These are phyloP conservation scores for Gisinianus flammeolus DNA, from an alignment of 2,888 invertebrate genomes.

Conservation along the genomic window DNA sequence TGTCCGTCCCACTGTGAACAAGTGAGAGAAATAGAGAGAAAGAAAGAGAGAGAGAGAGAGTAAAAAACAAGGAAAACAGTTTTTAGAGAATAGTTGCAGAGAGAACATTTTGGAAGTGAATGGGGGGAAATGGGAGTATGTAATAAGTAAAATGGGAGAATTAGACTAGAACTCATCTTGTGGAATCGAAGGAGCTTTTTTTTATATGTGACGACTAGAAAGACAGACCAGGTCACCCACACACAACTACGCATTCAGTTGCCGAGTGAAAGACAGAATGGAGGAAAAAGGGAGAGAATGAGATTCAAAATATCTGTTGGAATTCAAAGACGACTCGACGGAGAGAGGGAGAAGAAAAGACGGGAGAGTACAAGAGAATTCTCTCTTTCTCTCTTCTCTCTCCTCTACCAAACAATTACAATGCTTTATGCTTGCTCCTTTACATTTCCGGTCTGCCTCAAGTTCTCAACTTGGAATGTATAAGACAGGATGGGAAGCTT, in stretches of 20 bases:
- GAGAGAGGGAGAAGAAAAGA: slow-evolving; percentile 1
- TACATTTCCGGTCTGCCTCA: slow-evolving; percentile 32
- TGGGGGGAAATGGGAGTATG: neutral
- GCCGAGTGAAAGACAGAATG: neutral
- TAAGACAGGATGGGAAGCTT: slow-evolving; percentile 10
- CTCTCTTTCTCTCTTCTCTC: no score
- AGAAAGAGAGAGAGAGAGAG: neutral
- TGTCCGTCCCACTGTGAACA: neutral
- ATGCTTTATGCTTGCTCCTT: slow-evolving; percentile 44
- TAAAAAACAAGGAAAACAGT: neutral
- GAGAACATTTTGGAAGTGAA: neutral
- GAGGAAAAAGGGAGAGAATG: neutral
- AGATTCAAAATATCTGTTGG: neutral
- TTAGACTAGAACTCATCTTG: neutral
- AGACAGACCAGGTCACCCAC: neutral
- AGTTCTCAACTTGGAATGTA: slow-evolving; percentile 27
- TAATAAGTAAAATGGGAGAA: neutral
- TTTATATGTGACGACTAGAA: neutral
- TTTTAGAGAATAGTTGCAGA: neutral
- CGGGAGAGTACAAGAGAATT: slow-evolving; percentile 13
- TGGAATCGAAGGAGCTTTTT: neutral
- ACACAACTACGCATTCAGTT: neutral
- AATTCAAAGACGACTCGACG: neutral
- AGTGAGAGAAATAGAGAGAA: neutral
- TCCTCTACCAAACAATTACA: slow-evolving; percentile 38